Evolutionary conservation across 2,888 invertebrate species (phyloP), one percentile per base, ranked within the genome.

Genomic region (Nesidiocoris tenuis): DNA sequence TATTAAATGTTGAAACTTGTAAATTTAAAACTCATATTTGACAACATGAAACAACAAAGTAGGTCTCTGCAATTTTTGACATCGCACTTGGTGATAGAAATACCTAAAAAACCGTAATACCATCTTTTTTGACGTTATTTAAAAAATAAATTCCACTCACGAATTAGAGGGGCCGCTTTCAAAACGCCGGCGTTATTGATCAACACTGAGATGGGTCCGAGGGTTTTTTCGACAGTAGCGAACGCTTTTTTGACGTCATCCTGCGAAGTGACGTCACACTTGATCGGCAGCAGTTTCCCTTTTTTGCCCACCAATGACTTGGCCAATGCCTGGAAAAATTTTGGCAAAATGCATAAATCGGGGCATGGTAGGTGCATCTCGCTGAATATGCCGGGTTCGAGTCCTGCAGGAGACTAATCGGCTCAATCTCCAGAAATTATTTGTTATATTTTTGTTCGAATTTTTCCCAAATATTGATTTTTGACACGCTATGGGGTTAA

Each of bases 101-200:
- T n/a, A n/a, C n/a, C n/a, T n/a, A n/a, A n/a, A n/a, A n/a, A n/a
- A n/a, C n/a, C n/a, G n/a, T n/a, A n/a, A n/a, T n/a, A n/a, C n/a
- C n/a, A n/a, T n/a, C n/a, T n/a, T n/a, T n/a, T n/a, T n/a, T n/a
- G n/a, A n/a, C n/a, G n/a, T n/a, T n/a, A n/a, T n/a, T n/a, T n/a
- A n/a, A n/a, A n/a, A n/a, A n/a, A 18, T n/a, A 16, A 39, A 39
- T 39, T 12, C 3, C 39, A 67, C 67, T 67, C 56, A 67, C 67
- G 22, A 22, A 21, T n/a, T 3, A 22, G 22, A 1, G 55, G 21
- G 56, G 1, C 16, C 1, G 18, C 24, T 57, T 63, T 61, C 18
- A 57, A 19, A 24, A 86, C 80, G 1, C 87, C 89, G 1, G 89
- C 89, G 80, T 88, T 88, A 81, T 89, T 89, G 1, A 90, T 82